phyloP scores from a whole-genome alignment of 2,888 invertebrate genomes.

The Ectobius pallidus region DNA sequence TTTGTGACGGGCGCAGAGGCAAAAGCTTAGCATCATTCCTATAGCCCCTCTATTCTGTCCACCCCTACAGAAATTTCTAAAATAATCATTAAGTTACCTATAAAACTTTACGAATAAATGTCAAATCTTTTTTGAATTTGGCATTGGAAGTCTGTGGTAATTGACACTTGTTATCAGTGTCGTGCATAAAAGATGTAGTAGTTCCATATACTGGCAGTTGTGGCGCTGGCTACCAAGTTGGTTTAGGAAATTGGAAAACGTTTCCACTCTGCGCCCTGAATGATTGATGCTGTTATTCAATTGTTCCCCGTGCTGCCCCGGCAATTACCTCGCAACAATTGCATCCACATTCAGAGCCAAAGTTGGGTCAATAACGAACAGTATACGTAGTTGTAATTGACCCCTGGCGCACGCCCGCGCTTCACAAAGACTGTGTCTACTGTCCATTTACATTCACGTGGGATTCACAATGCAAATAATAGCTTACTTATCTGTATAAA shows the following conservation, averaged over 20 bases:
- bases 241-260: constrained; percentile 34
- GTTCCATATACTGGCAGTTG: neutral
- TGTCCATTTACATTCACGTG: neutral
- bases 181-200: no score
- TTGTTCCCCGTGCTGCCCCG: constrained; percentile 28
- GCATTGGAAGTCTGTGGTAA: no score
- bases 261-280: constrained; percentile 29
- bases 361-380: constrained; percentile 31
- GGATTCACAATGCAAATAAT: neutral
- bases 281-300: constrained; percentile 36
- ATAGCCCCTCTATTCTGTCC: no score
- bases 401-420: constrained; percentile 13
- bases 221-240: no score
- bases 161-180: no score
- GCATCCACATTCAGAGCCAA: constrained; percentile 28
- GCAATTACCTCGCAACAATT: constrained; percentile 32
- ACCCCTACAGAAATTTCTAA: no score
- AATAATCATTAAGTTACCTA: no score
- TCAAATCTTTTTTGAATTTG: no score
- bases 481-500: no score
- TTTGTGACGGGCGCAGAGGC: no score
- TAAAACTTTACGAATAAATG: no score
- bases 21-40: no score
- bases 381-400: constrained; percentile 26
- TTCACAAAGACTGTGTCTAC: constrained; percentile 9